Evolutionary conservation across 2,113 vertebrate genomes (phyloP), one percentile per base, ranked within the genome.

Genomic region (Takifugu bimaculatus): DNA sequence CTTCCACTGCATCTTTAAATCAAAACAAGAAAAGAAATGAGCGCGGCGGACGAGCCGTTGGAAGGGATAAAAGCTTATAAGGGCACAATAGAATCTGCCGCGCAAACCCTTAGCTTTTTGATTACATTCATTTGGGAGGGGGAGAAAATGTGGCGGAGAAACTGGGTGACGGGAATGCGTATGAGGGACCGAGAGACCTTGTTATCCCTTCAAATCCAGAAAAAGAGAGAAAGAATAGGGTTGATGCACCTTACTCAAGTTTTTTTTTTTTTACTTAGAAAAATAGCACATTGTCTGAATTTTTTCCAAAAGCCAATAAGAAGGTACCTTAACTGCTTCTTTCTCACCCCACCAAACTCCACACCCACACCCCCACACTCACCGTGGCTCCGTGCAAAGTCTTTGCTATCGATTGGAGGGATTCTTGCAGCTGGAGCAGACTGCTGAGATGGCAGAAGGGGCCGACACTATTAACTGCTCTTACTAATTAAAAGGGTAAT

Each of bases 401-500:
- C 62, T 52, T 54, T 43, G 60, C 71, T 58, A 91, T 89, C 53
- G 88, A 91, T 88, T 29, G 51, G 59, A 65, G 75, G 59, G 57
- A 75, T 82, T 83, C 83, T 72, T 61, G 28, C 75, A 85, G 78
- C 82, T 50, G 10, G 62, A 62, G 70, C 73, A 75, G 84, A 86
- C 68, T 77, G 91, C 88, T 87, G 88, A 89, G 74, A 76, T 28
- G 32, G 87, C 85, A 79, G 63, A 75, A 80, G 77, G 11, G 53
- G 74, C 54, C 68, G 15, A 72, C 77, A 75, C 82, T 84, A 90
- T 91, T 87, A 91, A 87, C 81, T 80, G 86, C 80, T 78, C 58
- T 63, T 50, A 80, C 82, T 89, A 88, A 90, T 91, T 91, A 91
- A 90, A 91, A 90, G 88, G 88, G 81, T 90, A 92, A 91, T 79